Base-by-base conservation (phyloP, 2,113 vertebrate genomes). In the Poecilia latipinna region DNA sequence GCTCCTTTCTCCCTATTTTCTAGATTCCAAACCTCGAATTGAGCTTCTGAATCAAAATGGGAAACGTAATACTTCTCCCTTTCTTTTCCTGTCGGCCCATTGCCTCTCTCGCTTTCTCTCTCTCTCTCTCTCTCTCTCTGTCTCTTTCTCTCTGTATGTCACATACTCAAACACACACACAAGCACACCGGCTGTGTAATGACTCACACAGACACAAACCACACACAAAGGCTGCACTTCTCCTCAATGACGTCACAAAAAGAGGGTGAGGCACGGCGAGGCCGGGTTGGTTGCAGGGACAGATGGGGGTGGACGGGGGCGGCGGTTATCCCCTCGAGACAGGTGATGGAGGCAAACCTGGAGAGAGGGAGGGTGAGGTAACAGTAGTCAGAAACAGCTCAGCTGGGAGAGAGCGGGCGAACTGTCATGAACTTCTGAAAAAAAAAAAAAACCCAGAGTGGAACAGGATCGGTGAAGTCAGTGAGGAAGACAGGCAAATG, bases 1-100 rank as follows among this genome's bases (percentile, higher is more conserved):
- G 61, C 83, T 86, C 79, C 77, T 88, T 90, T 91, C 84, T 84
- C 63, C 82, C 82, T 84, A 79, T 85, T 87, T 85, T 87, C 79
- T 80, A 80, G 88, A 93, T 91, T 86, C 92, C 90, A 92, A 87
- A 87, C 77, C 84, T 90, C 76, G 82, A 90, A 80, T 86, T 86
- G 86, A 90, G 88, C 84, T 79, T 74, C 73, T 82, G 62, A 86
- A 88, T 82, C 75, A 84, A 89, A 86, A 89, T 82, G 77, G 77
- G 91, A 92, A 92, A 93, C 87, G 78, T 66, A 90, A 92, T 80
- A 90, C 91, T 88, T 71, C 63, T 75, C 70, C 77, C 79, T 84
- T 89, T 91, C 82, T 89, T 70, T 85, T 37, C 10, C 35, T 37
- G 35, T 37, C 10, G 10, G 35, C 11, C 35, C 35, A 37, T 37